A percentile compares a stretch with the other conserved stretches of the same genome.
Evolutionary conservation across 2,113 vertebrate genomes (phyloP).

Genomic region (Tetrao urogallus): DNA sequence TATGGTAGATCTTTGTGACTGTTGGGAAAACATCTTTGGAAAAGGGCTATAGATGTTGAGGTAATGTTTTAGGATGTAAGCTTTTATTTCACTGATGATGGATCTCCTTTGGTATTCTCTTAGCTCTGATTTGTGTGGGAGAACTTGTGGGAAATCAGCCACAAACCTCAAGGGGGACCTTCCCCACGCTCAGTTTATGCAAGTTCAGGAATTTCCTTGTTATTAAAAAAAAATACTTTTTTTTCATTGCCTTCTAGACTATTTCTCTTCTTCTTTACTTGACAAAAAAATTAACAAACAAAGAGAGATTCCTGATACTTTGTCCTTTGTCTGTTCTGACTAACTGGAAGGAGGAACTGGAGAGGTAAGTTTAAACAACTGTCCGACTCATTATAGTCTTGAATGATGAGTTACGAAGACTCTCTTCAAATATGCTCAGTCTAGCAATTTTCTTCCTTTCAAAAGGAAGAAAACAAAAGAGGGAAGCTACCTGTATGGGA

Average conservation of each 20-base stretch:
- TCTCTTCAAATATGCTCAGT: background rate
- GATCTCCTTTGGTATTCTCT: background rate
- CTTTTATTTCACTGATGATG: background rate
- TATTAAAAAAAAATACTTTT: background rate
- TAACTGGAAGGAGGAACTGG: slow-evolving; percentile 91
- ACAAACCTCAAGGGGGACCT: background rate
- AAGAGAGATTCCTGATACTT: slow-evolving; percentile 88
- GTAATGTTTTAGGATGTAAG: background rate
- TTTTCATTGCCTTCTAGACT: slow-evolving; percentile 77
- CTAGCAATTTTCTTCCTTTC: background rate
- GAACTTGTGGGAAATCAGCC: background rate
- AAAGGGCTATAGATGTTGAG: background rate
- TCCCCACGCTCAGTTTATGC: background rate
- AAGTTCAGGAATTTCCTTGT: background rate
- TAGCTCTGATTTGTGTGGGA: background rate
- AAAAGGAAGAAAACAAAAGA: background rate
- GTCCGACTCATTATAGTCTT: background rate
- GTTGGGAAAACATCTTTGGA: background rate
- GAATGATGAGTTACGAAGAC: background rate
- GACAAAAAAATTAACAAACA: slow-evolving; percentile 72
- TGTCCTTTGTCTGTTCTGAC: slow-evolving; percentile 90
- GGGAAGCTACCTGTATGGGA: background rate
- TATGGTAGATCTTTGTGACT: background rate
- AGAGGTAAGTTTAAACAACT: slow-evolving; percentile 75
- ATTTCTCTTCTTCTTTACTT: slow-evolving; percentile 88